Base-by-base conservation (phyloP, 2,888 invertebrate genomes). In the Cactoblastis cactorum region DNA sequence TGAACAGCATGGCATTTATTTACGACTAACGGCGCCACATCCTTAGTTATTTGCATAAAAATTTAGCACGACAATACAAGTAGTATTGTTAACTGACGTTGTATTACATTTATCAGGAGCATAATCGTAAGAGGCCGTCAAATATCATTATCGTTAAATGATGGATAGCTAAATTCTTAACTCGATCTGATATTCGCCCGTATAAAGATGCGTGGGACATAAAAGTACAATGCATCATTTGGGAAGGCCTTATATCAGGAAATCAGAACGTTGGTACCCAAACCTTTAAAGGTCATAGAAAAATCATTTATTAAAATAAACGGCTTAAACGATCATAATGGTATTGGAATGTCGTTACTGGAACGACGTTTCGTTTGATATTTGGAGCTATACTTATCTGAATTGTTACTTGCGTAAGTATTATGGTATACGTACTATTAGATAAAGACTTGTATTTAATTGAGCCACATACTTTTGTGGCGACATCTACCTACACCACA, bases 171-270 rank as follows among this genome's bases (percentile, higher is more conserved):
- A 83, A n/a, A 84, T 84, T 76, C 72, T 70, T 69, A 60, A 68
- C 63, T 58, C 65, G 77, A 84, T 86, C 86, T 75, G 86, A 85
- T 86, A 75, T 76, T 69, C 69, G 65, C 60, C 67, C 59, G 71
- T 71, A 71, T 78, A 80, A 82, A 83, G 81, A 82, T 81, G 87
- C 86, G 87, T 88, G 87, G 87, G 88, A 88, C 77, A 80, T 55
- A n/a, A 51, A 59, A 57, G 58, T 65, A 86, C 85, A 87, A 86
- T 88, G 76, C 80, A 80, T 85, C 85, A 74, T 87, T 86, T 75
- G 70, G 65, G 67, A 68, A 68, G 58, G 58, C 59, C 58, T 54
- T 64, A 54, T 69, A 67, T 61, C 59, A 46, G 45, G 48, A 61
- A 57, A 69, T 71, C 65, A 56, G 63, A 58, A 41, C 49, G 54